A percentile compares a stretch with the other conserved stretches of the same genome.
Conservation (phyloP, 2,888 invertebrate species). For the Lycaena phlaeas region DNA sequence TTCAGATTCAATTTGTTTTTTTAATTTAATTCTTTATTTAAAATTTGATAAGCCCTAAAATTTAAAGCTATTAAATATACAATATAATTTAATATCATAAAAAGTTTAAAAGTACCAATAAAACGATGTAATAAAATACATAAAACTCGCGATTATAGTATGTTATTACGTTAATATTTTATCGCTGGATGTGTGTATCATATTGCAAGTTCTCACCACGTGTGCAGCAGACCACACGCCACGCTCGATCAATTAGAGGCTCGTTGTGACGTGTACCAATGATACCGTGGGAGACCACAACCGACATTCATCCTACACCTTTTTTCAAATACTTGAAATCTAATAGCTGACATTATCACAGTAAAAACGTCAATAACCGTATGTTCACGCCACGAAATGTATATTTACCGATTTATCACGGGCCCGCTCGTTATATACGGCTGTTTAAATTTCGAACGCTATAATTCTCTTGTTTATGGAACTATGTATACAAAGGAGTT, state of each 20-base stretch:
- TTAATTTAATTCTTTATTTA: too few relatives aligned
- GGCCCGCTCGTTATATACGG: conserved; percentile 30
- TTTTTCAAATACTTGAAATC: conserved; percentile 11
- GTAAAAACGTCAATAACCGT: conserved; percentile 20
- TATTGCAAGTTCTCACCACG: conserved; percentile 24
- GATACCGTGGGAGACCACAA: conserved; percentile 12
- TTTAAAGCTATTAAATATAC: too few relatives aligned
- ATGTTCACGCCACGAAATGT: conserved; percentile 26
- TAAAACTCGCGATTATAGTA: conserved; percentile 11
- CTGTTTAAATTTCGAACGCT: conserved; percentile 24
- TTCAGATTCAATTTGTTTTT: too few relatives aligned
- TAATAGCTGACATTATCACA: conserved; percentile 20
- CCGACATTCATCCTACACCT: conserved; percentile 1
- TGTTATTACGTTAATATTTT: conserved; percentile 21
- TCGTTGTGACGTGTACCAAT: conserved; percentile 38
- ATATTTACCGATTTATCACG: conserved; percentile 43
- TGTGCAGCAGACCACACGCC: conserved; percentile 18
- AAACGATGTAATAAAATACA: conserved; percentile 8
- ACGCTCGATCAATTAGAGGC: conserved; percentile 20
- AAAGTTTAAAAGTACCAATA: too few relatives aligned
- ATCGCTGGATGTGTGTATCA: conserved; percentile 15
- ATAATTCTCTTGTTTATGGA: conserved; percentile 17
- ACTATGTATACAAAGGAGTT: conserved; percentile 17
- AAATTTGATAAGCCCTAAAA: too few relatives aligned
- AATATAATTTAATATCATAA: too few relatives aligned